These are phyloP conservation scores for Psittacula derbiana DNA, from an alignment of 2,797 vertebrate genomes.

Conservation along the genomic window DNA sequence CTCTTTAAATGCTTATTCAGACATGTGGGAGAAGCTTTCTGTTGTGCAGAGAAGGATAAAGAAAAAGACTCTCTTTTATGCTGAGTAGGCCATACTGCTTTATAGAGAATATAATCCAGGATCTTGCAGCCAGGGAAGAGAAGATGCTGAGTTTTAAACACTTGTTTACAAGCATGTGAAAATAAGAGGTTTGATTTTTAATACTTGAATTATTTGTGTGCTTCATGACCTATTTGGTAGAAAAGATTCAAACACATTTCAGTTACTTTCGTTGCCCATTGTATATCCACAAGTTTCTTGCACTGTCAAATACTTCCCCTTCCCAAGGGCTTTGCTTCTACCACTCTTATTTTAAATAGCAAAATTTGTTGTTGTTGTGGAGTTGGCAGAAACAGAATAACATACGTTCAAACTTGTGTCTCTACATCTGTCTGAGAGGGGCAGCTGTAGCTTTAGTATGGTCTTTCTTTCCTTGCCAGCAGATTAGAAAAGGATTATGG, in stretches of 20 bases:
- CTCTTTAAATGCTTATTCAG: neutral
- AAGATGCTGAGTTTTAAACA: neutral
- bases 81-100: neutral
- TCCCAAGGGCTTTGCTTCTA: neutral
- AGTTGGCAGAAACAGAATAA: neutral
- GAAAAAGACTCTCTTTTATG: neutral
- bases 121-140: neutral
- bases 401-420: neutral
- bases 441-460: neutral
- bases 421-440: neutral
- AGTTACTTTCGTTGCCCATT: neutral
- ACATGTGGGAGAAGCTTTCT: neutral
- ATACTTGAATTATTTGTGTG: neutral
- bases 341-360: neutral
- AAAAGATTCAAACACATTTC: neutral
- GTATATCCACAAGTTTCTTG: neutral
- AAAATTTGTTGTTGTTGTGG: neutral
- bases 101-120: neutral
- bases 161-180: neutral
- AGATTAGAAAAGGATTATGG: slow-evolving; percentile 34
- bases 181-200: neutral
- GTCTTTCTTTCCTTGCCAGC: neutral
- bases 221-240: neutral
- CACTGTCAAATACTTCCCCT: neutral
- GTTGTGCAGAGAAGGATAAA: neutral